Conservation (phyloP, 2,113 vertebrate genomes). For the Chaenogobius annularis region DNA sequence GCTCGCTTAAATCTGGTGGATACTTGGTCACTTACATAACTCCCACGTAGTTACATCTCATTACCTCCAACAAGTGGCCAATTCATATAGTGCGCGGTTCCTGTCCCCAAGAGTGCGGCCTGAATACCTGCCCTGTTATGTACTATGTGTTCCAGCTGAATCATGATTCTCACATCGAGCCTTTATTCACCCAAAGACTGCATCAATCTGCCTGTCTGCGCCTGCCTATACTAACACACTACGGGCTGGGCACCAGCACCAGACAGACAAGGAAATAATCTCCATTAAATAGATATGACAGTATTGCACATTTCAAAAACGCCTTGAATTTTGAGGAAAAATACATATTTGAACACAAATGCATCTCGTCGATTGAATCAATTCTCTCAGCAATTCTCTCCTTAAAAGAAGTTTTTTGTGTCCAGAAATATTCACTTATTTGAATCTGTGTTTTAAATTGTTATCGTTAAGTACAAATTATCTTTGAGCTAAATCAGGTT, state of each 20-base stretch:
- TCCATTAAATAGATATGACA: neutral
- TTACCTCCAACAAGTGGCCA: conserved; percentile 66
- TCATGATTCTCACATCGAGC: conserved; percentile 56
- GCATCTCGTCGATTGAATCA: too few species aligned
- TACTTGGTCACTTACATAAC: conserved; percentile 75
- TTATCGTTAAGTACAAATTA: too few species aligned
- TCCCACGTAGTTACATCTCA: conserved; percentile 74
- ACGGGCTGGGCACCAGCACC: conserved; percentile 19
- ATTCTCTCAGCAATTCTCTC: too few species aligned
- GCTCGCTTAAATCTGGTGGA: conserved; percentile 63
- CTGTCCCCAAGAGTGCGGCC: conserved; percentile 52
- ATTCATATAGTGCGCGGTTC: conserved; percentile 68
- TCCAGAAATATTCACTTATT: neutral
- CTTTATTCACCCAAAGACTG: conserved; percentile 45
- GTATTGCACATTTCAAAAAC: neutral
- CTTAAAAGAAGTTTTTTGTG: neutral
- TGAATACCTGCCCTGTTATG: conserved; percentile 70
- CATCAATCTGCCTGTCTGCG: conserved; percentile 26
- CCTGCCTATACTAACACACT: conserved; percentile 2
- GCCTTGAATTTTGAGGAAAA: too few species aligned
- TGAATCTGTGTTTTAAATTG: too few species aligned
- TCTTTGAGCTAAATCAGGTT: too few species aligned
- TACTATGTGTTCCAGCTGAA: conserved; percentile 61
- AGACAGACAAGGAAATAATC: conserved; percentile 14
- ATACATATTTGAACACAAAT: too few species aligned